Evolutionary conservation across 37 sponge, comb jelly and placozoan species (phyloP).

Genomic region (Mnemiopsis leidyi): DNA sequence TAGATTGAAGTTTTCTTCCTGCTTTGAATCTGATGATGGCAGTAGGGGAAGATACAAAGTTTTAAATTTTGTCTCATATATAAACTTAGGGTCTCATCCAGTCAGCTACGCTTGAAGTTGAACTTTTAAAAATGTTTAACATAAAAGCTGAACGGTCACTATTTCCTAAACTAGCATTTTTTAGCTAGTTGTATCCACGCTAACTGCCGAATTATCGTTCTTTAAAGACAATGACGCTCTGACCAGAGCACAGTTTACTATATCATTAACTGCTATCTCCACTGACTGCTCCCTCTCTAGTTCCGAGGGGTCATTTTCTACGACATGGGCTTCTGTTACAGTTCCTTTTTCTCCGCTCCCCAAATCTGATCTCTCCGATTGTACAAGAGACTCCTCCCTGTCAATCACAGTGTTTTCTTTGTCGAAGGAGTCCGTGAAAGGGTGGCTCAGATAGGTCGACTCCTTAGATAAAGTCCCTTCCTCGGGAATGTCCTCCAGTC

Average conservation of each 20-base stretch:
- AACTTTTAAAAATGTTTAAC: no score
- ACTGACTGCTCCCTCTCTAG: background rate
- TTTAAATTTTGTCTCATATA: no score
- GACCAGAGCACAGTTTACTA: background rate
- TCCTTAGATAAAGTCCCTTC: constrained; percentile 57
- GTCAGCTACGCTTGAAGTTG: no score
- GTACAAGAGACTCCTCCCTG: background rate
- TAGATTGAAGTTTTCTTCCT: no score
- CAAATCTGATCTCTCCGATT: no score
- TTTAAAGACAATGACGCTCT: background rate
- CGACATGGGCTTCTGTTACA: background rate
- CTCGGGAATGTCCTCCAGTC: constrained; percentile 55
- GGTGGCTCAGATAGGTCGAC: constrained; percentile 3
- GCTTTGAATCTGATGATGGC: no score
- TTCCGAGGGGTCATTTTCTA: background rate
- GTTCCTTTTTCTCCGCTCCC: background rate
- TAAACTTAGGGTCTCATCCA: no score
- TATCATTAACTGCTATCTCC: background rate
- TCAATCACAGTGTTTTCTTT: constrained; percentile 5
- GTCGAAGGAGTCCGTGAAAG: constrained; percentile 9
- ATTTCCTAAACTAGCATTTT: no score
- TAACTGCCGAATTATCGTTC: no score
- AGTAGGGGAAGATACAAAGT: no score
- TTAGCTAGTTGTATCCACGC: no score
- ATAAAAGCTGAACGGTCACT: no score